Percentiles rank a stretch among this genome's conserved stretches.
phyloP scores from a whole-genome alignment of 2,113 vertebrate species.

The Kryptolebias marmoratus region DNA sequence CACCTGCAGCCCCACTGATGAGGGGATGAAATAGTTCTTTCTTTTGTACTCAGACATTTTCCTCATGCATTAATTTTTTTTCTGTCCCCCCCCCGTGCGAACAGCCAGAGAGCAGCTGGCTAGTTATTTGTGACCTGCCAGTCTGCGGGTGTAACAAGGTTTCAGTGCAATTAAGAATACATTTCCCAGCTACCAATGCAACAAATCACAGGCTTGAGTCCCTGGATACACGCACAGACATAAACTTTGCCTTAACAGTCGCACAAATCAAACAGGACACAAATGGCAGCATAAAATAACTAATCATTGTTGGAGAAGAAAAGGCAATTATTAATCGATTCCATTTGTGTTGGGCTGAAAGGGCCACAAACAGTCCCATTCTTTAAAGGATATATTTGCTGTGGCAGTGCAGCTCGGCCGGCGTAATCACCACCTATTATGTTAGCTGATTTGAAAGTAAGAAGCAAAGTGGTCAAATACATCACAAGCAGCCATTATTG shows the following conservation, averaged over 20 bases:
- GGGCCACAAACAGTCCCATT: constrained; percentile 61
- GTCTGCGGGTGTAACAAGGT: constrained; percentile 72
- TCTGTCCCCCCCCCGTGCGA: constrained; percentile 41
- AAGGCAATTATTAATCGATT: constrained; percentile 74
- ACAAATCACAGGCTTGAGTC: constrained; percentile 64
- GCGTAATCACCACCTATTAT: constrained; percentile 71
- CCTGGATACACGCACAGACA: constrained; percentile 27
- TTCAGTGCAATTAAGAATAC: constrained; percentile 75
- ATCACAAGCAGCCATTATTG: constrained; percentile 69
- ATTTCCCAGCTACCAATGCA: constrained; percentile 67
- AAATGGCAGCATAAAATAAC: constrained; percentile 66
- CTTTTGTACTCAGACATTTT: constrained; percentile 47
- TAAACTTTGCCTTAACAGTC: constrained; percentile 41
- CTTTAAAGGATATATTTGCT: constrained; percentile 69
- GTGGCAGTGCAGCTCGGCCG: constrained; percentile 37
- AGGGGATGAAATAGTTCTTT: constrained; percentile 62
- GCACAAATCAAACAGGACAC: constrained; percentile 62
- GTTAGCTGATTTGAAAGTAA: constrained; percentile 72
- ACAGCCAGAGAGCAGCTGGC: constrained; percentile 68
- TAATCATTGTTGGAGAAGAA: constrained; percentile 63
- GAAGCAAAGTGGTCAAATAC: constrained; percentile 71
- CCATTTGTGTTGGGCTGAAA: constrained; percentile 67
- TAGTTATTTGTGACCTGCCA: constrained; percentile 77
- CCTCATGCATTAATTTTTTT: constrained; percentile 65
- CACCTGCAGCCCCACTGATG: constrained; percentile 72